Percentiles rank a stretch among this genome's conserved stretches.
phyloP scores from a whole-genome alignment of 2,888 invertebrate species.

The Dynastes tityus region DNA sequence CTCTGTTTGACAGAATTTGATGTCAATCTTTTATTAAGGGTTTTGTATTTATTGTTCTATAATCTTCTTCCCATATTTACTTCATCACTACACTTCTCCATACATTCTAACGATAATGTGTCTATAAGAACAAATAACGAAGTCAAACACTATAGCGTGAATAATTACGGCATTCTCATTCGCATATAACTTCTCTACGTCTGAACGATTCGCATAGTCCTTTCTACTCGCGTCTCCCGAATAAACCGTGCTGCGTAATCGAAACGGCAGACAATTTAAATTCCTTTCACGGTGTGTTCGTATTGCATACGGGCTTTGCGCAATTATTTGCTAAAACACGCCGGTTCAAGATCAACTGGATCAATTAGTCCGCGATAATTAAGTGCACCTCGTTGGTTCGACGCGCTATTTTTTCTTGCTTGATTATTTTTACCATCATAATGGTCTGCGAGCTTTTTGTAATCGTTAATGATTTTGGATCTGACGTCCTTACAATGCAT shows the following conservation, averaged over 20 bases:
- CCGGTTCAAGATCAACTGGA: slow-evolving; percentile 4
- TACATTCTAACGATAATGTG: no score
- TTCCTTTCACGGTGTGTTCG: background rate
- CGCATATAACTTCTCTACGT: background rate
- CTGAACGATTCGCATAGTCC: background rate
- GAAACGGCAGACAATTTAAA: slow-evolving; percentile 27
- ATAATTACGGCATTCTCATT: no score
- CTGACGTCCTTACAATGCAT: background rate
- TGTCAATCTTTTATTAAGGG: no score
- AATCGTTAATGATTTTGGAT: background rate
- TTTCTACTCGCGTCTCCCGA: background rate
- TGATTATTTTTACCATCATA: slow-evolving; percentile 3
- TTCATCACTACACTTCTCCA: no score
- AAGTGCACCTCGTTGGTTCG: slow-evolving; percentile 20
- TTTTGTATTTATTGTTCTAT: no score
- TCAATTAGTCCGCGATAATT: slow-evolving; percentile 36
- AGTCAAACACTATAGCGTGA: no score
- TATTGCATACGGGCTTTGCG: slow-evolving; percentile 27
- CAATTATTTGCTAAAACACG: slow-evolving; percentile 25
- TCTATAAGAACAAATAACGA: no score
- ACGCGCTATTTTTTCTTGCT: background rate
- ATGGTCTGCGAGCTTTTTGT: background rate
- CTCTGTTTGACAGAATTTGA: no score
- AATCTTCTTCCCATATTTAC: no score
- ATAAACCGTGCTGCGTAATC: background rate